Base-by-base conservation (phyloP, 2,113 vertebrate genomes). In the Cryptomyrus ogoouensis region DNA sequence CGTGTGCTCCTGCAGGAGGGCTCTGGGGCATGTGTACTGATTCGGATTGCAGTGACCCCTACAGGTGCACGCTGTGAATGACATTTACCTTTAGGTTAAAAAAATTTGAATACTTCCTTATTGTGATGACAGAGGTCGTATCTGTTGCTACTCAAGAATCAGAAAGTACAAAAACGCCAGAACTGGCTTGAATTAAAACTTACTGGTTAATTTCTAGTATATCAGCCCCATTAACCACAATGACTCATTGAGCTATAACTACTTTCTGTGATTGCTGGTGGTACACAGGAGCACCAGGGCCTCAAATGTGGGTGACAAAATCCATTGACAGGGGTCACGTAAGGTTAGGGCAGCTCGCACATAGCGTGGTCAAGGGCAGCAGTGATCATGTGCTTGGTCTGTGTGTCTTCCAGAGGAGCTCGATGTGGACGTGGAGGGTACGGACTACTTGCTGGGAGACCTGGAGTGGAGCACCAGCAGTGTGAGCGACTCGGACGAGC, bases 391-490 rank as follows among this genome's bases (percentile, higher is more conserved):
- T 35, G 66, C 5, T 5, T 5, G 89, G 10, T 84, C 15, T 86
- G 24, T 74, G 58, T 89, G 91, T 44, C 89, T 90, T 90, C 24
- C 96, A 96, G 97, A 98, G 95, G 98, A 99, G 92, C 94, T 96
- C 0, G 97, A 97, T 0, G 97, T 98, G 89, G 96, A 97, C 0
- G 96, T 96, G 91, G 98, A 98, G 93, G 97, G 97, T 90, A 98
- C 96, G 0, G 98, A 98, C 91, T 97, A 95, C 93, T 96, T 99
- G 90, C 94, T 97, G 56, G 96, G 96, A 0, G 97, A 97, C 0
- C 96, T 98, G 89, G 97, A 98, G 86, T 98, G 97, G 97, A 98
- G 98, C 97, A 97, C 95, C 95, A 97, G 98, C 96, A 97, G 98
- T 8, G 97, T 97, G 83, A 98, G 98, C 27, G 98, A 99, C 94